A percentile compares a stretch with the other conserved stretches of the same genome.
phyloP scores from a whole-genome alignment of 2,888 invertebrate species.

The Agrochola litura region DNA sequence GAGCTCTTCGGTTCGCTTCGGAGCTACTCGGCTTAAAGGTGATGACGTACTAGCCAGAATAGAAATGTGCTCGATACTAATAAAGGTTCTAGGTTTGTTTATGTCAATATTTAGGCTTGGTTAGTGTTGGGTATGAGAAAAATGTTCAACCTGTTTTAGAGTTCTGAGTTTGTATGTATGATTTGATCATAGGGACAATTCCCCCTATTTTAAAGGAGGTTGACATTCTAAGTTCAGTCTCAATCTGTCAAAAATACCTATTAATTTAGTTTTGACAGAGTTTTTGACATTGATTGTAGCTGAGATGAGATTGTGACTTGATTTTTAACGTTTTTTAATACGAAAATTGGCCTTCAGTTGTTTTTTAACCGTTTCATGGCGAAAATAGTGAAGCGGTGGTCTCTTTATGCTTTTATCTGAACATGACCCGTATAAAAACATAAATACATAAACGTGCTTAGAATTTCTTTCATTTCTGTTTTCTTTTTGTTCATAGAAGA shows the following conservation, averaged over 20 bases:
- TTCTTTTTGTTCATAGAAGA: neutral
- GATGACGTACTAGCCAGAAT: slow-evolving; percentile 22
- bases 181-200: neutral
- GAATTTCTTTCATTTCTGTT: neutral
- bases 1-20: slow-evolving; percentile 26
- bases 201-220: neutral
- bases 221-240: neutral
- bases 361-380: neutral
- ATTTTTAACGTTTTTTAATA: neutral
- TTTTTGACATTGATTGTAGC: neutral
- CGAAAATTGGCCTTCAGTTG: neutral
- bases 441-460: neutral
- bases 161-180: neutral
- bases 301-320: neutral
- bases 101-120: neutral
- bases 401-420: neutral
- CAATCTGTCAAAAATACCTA: neutral
- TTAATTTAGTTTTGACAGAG: neutral
- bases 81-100: neutral
- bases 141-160: neutral
- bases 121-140: neutral
- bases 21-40: slow-evolving; percentile 5
- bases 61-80: slow-evolving; percentile 11
- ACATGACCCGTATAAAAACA: too few species aligned
- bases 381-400: neutral